phyloP scores from a whole-genome alignment of 2,113 vertebrate genomes.

The Pipra filicauda region DNA sequence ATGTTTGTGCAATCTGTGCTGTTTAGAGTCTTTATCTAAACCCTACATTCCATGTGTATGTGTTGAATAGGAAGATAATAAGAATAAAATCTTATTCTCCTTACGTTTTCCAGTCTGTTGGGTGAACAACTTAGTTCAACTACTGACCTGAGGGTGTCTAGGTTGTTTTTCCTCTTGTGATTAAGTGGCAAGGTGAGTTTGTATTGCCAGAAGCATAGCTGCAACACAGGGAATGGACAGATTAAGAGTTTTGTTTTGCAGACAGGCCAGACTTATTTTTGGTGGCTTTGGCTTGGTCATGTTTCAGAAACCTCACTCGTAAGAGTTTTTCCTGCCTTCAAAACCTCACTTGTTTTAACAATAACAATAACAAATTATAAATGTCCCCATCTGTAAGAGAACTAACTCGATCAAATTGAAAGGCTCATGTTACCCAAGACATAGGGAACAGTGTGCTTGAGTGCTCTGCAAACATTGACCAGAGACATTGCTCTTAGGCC shows the following conservation, averaged over 20 bases:
- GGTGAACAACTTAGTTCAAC: background rate
- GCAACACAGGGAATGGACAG: slow-evolving; percentile 6
- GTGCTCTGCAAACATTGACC: background rate
- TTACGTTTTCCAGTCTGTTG: background rate
- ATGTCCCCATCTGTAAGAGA: background rate
- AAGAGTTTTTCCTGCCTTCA: slow-evolving; percentile 32
- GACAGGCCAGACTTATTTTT: slow-evolving; percentile 54
- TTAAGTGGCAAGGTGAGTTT: background rate
- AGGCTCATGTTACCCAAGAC: background rate
- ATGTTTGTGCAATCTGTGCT: background rate
- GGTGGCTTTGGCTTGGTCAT: slow-evolving; percentile 51
- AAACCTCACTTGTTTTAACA: slow-evolving; percentile 50
- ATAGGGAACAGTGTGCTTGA: background rate
- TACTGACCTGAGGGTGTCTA: background rate
- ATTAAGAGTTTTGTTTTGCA: slow-evolving; percentile 49
- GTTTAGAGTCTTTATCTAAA: slow-evolving; percentile 11
- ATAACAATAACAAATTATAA: slow-evolving; percentile 53
- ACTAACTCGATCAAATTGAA: background rate
- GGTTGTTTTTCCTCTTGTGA: background rate
- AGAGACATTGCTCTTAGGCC: background rate
- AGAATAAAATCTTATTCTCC: background rate
- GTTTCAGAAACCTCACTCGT: slow-evolving; percentile 61
- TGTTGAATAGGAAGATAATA: slow-evolving; percentile 1
- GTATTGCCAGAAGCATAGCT: background rate
- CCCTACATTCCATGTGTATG: background rate